Conservation (phyloP, 2,888 invertebrate species). For the Eumacrocentrus americanus region DNA sequence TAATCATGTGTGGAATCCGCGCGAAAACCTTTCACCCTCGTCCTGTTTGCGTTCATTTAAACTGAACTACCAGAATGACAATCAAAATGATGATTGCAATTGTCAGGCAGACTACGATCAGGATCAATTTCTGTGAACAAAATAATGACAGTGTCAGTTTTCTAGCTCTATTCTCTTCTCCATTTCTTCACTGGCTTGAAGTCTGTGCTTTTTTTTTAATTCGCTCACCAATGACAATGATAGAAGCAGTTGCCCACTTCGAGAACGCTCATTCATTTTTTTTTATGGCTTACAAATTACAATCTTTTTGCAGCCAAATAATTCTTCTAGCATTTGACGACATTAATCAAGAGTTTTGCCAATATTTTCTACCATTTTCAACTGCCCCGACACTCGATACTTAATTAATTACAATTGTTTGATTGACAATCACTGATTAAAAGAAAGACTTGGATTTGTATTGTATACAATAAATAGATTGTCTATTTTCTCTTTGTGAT, state of each 20-base stretch:
- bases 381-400: too few species aligned
- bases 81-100: slow-evolving; percentile 78
- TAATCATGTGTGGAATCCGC: background rate
- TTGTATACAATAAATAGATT: too few species aligned
- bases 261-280: too few species aligned
- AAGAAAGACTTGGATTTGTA: too few species aligned
- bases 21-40: slow-evolving; percentile 11
- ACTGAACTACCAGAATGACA: slow-evolving; percentile 68
- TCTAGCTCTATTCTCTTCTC: slow-evolving; percentile 22
- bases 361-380: too few species aligned
- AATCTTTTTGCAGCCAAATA: too few species aligned
- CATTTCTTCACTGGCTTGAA: background rate
- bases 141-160: slow-evolving; percentile 47
- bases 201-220: slow-evolving; percentile 4
- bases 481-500: too few species aligned
- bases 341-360: too few species aligned
- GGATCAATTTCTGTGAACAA: slow-evolving; percentile 84
- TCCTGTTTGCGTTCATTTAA: slow-evolving; percentile 46
- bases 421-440: too few species aligned
- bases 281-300: too few species aligned
- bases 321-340: too few species aligned
- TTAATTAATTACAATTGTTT: too few species aligned
- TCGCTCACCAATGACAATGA: background rate
- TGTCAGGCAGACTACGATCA: slow-evolving; percentile 84
- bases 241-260: background rate